Conservation (phyloP, 2,888 invertebrate genomes). For the Perizoma affinitatum region DNA sequence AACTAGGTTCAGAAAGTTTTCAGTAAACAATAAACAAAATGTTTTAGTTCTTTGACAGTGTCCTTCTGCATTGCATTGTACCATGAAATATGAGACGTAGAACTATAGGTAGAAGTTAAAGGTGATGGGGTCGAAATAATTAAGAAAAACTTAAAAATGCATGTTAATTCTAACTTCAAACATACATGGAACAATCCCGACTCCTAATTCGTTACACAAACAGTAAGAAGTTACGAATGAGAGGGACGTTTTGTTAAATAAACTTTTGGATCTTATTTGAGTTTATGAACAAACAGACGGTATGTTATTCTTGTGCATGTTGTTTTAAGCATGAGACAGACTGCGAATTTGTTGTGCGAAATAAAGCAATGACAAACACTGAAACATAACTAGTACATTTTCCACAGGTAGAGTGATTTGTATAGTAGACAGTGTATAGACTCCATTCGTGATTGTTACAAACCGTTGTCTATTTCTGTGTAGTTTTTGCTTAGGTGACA, state of each 20-base stretch:
- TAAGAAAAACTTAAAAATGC: conserved; percentile 30
- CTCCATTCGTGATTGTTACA: too few relatives aligned
- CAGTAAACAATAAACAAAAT: too few relatives aligned
- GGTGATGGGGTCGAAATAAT: conserved; percentile 14
- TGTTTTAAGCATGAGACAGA: conserved; percentile 12
- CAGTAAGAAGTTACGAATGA: conserved; percentile 46
- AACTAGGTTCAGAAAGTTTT: conserved; percentile 10
- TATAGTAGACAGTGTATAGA: too few relatives aligned
- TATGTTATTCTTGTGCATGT: conserved; percentile 21
- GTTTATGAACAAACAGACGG: conserved; percentile 55
- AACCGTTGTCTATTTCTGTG: too few relatives aligned
- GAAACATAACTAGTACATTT: background rate
- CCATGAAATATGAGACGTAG: too few relatives aligned
- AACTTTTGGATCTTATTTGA: conserved; percentile 74
- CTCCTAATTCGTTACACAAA: conserved; percentile 67
- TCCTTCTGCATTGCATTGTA: too few relatives aligned
- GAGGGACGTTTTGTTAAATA: conserved; percentile 64
- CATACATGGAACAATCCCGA: conserved; percentile 54
- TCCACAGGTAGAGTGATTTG: too few relatives aligned
- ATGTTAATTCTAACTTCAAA: conserved; percentile 67
- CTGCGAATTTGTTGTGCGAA: conserved; percentile 14
- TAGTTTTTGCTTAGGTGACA: too few relatives aligned
- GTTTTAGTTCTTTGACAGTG: too few relatives aligned
- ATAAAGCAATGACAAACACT: conserved; percentile 4
- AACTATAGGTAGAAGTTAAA: too few relatives aligned